A percentile compares a stretch with the other conserved stretches of the same genome.
phyloP scores from a whole-genome alignment of 2,888 invertebrate genomes.

The Drosophila barbarae region DNA sequence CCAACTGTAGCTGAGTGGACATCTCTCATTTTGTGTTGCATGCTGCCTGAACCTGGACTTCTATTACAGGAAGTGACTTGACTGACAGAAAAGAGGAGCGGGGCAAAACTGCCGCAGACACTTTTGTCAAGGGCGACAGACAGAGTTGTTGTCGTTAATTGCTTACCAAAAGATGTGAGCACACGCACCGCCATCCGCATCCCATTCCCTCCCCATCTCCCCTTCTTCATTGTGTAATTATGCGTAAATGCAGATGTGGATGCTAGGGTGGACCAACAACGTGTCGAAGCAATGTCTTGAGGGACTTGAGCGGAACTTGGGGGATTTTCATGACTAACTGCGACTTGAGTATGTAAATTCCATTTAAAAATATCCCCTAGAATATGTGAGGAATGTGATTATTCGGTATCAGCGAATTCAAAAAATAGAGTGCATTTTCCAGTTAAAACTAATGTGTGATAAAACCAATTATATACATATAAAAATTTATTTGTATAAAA shows the following conservation, averaged over 20 bases:
- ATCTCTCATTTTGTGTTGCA: slow-evolving; percentile 44
- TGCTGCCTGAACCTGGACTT: slow-evolving; percentile 57
- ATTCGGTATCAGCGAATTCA: neutral
- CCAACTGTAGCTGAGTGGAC: slow-evolving; percentile 21
- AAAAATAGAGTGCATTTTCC: neutral
- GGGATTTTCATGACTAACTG: slow-evolving; percentile 3
- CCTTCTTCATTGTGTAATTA: slow-evolving; percentile 48
- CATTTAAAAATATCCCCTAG: neutral
- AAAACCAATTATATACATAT: neutral
- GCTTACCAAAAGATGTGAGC: slow-evolving; percentile 54
- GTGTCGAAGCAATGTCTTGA: slow-evolving; percentile 46
- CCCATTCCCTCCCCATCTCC: slow-evolving; percentile 4
- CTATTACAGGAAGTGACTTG: slow-evolving; percentile 75
- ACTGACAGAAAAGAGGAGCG: slow-evolving; percentile 47
- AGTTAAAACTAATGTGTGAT: neutral
- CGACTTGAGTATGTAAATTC: too few relatives aligned
- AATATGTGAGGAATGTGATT: neutral
- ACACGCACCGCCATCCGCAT: slow-evolving; percentile 48
- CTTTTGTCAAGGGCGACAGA: slow-evolving; percentile 46
- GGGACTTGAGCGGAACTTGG: slow-evolving; percentile 12
- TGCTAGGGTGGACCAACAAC: slow-evolving; percentile 51
- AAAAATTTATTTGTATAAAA: too few relatives aligned
- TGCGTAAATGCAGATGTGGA: slow-evolving; percentile 60
- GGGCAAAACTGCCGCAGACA: slow-evolving; percentile 28
- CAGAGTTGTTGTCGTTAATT: slow-evolving; percentile 52